Evolutionary conservation across 1,140 invertebrate genomes (phyloP), one percentile per base, ranked within the genome.

Genomic region (Papilio xuthus): DNA sequence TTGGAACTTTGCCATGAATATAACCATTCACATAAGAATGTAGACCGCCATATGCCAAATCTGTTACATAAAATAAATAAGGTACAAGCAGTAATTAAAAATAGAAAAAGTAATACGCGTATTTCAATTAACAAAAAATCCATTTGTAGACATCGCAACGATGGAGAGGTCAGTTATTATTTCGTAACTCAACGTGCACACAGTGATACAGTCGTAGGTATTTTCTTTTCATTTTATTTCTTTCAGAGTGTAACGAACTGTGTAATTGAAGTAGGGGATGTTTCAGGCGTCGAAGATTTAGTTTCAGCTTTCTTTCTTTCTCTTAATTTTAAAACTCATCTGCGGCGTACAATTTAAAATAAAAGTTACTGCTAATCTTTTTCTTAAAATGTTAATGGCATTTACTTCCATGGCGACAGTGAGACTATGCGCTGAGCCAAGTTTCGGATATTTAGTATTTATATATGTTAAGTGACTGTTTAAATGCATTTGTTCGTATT

Each of bases 191-290:
- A 50, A 44, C 71, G 41, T 47, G 71, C 44, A 73, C 70, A 72
- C 53, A 63, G 74, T 56, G 56, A 63, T 56, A 76, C 82, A 86
- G 77, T 83, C 82, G 82, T 84, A 80, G 83, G 80, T 86, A 89
- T 82, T 91, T 90, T 86, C 86, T 85, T 88, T 83, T 85, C 81
- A 89, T 89, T 88, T 91, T 89, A 85, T 89, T 89, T 90, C 87
- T 88, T 87, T 85, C 82, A 80, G 79, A 80, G 86, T 85, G 88
- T 91, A 92, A 91, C 89, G 89, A 92, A 91, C 89, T 91, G 88
- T 91, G 89, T 90, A 90, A 92, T 92, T 90, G 88, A 87, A 86
- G 87, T 79, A 83, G 82, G 85, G 85, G 86, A 85, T 83, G 83
- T 85, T 79, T 84, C 80, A 87, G 82, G 82, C 83, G 79, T 83